phyloP scores from a whole-genome alignment of 2,888 invertebrate genomes.

The Ischnura elegans region DNA sequence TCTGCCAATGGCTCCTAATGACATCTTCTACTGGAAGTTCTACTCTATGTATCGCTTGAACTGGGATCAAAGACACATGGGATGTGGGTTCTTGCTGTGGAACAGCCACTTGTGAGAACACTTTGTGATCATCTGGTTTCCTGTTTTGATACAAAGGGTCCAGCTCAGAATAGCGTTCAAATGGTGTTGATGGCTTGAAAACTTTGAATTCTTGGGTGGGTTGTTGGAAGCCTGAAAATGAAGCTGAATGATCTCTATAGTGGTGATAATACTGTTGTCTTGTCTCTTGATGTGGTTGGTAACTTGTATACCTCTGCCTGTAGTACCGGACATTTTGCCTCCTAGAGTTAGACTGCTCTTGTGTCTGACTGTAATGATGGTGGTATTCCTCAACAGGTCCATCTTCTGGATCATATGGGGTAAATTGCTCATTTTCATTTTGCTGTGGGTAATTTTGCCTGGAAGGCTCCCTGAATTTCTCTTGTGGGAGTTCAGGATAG shows the following conservation, averaged over 20 bases:
- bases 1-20: not conserved
- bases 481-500: not conserved
- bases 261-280: constrained; percentile 25
- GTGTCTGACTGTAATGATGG: not conserved
- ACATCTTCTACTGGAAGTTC: not conserved
- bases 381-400: constrained; percentile 14
- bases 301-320: constrained; percentile 39
- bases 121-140: not conserved
- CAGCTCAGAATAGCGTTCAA: constrained; percentile 23
- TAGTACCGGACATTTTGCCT: not conserved
- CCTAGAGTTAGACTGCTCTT: not conserved
- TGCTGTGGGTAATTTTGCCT: not conserved
- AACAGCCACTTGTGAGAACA: not conserved
- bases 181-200: constrained; percentile 55
- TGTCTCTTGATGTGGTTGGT: not conserved
- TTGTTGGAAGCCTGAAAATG: not conserved
- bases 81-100: not conserved
- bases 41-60: not conserved
- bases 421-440: not conserved
- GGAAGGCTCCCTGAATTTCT: not conserved
- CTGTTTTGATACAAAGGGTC: constrained; percentile 22
- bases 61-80: not conserved
- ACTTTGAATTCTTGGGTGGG: constrained; percentile 3
- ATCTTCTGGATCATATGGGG: not conserved
- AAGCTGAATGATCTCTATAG: not conserved